Evolutionary conservation across 1,140 invertebrate genomes (phyloP).

Genomic region (Babylonia areolata): DNA sequence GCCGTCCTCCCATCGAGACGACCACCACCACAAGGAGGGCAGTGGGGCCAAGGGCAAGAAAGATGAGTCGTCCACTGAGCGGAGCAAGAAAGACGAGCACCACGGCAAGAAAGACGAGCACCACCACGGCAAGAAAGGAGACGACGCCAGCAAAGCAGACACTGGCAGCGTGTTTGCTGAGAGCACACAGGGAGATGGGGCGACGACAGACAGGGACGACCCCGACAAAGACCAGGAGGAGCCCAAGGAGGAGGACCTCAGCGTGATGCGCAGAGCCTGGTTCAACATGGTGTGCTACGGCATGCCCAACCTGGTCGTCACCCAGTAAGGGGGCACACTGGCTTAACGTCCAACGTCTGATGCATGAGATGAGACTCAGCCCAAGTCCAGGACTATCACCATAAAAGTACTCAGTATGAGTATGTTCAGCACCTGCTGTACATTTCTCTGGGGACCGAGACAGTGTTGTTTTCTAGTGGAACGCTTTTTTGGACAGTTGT

Average conservation of each 20-base stretch:
- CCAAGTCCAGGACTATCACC: too few species aligned
- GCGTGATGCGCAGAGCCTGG: constrained; percentile 52
- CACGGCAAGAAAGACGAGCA: neutral
- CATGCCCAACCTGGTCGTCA: constrained; percentile 72
- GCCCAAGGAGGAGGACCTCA: constrained; percentile 44
- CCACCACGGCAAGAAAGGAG: neutral
- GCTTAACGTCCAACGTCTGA: too few species aligned
- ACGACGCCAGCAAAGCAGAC: neutral
- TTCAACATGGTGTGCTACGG: constrained; percentile 75
- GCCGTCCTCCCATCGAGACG: neutral
- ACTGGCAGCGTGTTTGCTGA: constrained; percentile 8
- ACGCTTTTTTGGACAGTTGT: too few species aligned
- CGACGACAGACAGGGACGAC: constrained; percentile 32
- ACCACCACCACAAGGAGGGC: constrained; percentile 25
- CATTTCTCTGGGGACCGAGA: too few species aligned
- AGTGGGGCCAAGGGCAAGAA: neutral
- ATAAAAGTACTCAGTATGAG: too few species aligned
- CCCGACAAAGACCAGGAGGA: constrained; percentile 46
- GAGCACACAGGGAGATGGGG: neutral
- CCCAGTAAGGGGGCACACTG: constrained; percentile 48
- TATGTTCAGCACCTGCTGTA: too few species aligned
- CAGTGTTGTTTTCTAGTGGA: too few species aligned
- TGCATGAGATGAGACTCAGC: too few species aligned
- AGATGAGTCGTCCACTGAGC: neutral
- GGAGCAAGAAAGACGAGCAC: constrained; percentile 32